Conservation (phyloP, 1,140 invertebrate species). For the Rhyacophila brunnea region DNA sequence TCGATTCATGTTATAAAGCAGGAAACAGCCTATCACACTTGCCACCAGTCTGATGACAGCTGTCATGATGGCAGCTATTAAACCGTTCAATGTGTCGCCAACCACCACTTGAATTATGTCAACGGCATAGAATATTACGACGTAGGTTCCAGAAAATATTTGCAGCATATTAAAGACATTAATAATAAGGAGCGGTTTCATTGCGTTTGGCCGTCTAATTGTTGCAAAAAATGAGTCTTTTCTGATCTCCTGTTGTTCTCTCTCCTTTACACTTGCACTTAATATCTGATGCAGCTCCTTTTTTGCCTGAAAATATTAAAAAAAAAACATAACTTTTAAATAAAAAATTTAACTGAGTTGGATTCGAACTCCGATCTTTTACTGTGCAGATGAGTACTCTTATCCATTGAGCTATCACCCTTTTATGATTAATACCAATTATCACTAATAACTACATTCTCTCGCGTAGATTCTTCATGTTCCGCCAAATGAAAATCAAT, state of each 20-base stretch:
- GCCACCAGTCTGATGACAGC: conserved; percentile 62
- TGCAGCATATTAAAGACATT: conserved; percentile 69
- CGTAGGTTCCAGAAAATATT: conserved; percentile 69
- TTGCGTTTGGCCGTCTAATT: conserved; percentile 55
- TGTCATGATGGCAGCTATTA: conserved; percentile 63
- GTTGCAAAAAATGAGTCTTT: conserved; percentile 50
- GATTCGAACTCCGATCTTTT: too few species aligned
- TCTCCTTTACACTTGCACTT: conserved; percentile 52
- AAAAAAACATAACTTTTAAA: too few species aligned
- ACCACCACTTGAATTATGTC: conserved; percentile 63
- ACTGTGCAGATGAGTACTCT: too few species aligned
- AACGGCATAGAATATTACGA: conserved; percentile 73
- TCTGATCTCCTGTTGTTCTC: conserved; percentile 44
- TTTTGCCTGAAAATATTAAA: conserved; percentile 48
- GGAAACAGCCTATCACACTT: conserved; percentile 61
- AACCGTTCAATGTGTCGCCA: conserved; percentile 46
- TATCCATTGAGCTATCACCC: too few species aligned
- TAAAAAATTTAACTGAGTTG: too few species aligned
- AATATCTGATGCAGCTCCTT: conserved; percentile 57
- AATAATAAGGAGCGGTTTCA: conserved; percentile 70
- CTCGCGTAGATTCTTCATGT: too few species aligned
- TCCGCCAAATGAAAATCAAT: too few species aligned
- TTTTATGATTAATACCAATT: too few species aligned
- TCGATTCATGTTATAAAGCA: conserved; percentile 62
- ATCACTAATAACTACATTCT: too few species aligned